phyloP scores from a whole-genome alignment of 2,113 vertebrate genomes.

The Falcunculus frontatus region DNA sequence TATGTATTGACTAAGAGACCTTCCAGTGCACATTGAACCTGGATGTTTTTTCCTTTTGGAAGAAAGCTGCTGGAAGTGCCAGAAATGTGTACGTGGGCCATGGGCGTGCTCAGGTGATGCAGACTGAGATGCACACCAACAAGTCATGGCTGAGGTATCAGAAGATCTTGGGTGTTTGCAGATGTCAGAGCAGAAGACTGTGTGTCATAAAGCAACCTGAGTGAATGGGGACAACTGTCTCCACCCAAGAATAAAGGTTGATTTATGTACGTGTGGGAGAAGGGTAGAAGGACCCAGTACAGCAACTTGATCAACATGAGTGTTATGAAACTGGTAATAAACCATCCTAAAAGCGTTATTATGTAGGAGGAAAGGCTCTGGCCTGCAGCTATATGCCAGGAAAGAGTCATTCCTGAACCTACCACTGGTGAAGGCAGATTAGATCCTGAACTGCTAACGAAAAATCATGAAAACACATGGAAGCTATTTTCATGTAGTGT shows the following conservation, averaged over 20 bases:
- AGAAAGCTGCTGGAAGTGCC: neutral
- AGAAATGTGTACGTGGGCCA: neutral
- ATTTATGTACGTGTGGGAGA: neutral
- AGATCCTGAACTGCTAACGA: neutral
- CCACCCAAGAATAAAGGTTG: neutral
- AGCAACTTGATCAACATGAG: rapidly evolving
- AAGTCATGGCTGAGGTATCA: neutral
- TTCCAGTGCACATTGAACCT: neutral
- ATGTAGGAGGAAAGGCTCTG: neutral
- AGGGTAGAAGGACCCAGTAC: neutral
- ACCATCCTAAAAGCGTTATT: neutral
- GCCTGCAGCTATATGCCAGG: neutral
- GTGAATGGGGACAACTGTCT: neutral
- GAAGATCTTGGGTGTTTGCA: neutral
- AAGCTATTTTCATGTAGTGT: neutral
- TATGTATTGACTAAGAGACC: neutral
- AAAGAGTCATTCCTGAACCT: neutral
- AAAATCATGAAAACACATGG: rapidly evolving
- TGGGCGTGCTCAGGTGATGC: neutral
- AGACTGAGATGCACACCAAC: neutral
- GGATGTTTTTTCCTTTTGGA: neutral
- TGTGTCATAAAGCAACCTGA: neutral
- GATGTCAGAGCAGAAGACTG: neutral
- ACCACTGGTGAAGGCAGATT: neutral
- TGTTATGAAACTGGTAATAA: neutral